Base-by-base conservation (phyloP, 2,888 invertebrate species). In the Chloroclystis v-ata region DNA sequence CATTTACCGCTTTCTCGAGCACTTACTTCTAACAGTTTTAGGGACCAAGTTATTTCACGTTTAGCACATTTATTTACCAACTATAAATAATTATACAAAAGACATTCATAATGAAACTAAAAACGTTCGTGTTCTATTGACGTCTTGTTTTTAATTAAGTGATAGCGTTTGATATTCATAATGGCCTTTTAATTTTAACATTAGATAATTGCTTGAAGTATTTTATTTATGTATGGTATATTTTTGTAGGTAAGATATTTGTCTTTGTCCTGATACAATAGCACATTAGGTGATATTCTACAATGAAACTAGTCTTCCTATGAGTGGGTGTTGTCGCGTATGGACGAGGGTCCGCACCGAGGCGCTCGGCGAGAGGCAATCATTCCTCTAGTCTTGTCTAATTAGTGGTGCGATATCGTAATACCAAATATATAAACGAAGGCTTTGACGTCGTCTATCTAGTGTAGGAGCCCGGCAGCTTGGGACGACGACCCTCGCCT, bases 291-390 rank as follows among this genome's bases (percentile, higher is more conserved):
- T 84, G 84, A 84, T 85, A 85, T 78, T 78, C 78, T 81, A 81
- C 81, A 83, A 78, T 75, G 78, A 82, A 81, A 85, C 86, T 86
- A 86, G 86, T 86, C 86, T 86, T 86, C 86, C 86, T 83, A 73
- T 77, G 75, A 71, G 78, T 63, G 67, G 28, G 65, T 63, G 50
- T 37, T 61, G 66, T 67, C 63, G 69, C 47, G 59, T 43, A 33
- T 45, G 16, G 41, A 20, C 5, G 49, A 49, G 47, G 60, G 52
- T 60, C 57, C 61, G 53, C 43, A 44, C 42, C 60, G 59, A 60
- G 50, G 44, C 47, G 43, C 65, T 69, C 78, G 73, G 75, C 82
- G 69, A 82, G 85, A 85, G 85, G 86, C 85, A 82, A 84, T 82
- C 78, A 82, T 78, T 80, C 85, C 85, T 85, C 86, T 86, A 86